phyloP scores from a whole-genome alignment of 2,113 vertebrate species.

The Cavia porcellus region DNA sequence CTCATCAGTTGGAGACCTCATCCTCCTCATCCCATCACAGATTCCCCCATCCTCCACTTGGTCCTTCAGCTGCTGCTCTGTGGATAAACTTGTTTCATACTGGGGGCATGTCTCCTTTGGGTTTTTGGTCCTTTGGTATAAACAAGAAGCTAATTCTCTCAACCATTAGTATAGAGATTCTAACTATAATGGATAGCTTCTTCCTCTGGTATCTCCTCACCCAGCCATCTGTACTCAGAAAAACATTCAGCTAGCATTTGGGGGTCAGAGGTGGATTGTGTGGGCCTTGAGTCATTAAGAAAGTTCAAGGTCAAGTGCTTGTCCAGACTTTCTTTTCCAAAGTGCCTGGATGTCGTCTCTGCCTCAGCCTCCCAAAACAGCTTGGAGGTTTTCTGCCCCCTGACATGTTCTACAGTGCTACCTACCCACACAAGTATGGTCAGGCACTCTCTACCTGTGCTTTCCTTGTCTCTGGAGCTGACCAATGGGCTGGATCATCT shows the following conservation, averaged over 20 bases:
- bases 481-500: not conserved
- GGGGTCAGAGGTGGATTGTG: not conserved
- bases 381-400: not conserved
- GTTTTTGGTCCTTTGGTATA: not conserved
- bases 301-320: not conserved
- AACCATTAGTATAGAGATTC: not conserved
- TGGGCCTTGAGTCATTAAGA: not conserved
- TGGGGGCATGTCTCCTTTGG: not conserved
- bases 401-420: not conserved
- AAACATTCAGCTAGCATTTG: not conserved
- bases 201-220: not conserved
- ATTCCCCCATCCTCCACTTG: not conserved
- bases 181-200: not conserved
- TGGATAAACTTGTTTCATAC: not conserved
- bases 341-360: not conserved
- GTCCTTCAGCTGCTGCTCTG: not conserved
- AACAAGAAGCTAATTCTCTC: too few species aligned
- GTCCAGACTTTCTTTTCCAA: not conserved
- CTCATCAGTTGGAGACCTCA: not conserved
- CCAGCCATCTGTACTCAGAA: not conserved
- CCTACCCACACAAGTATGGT: not conserved
- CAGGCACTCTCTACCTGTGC: not conserved
- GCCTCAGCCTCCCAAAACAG: not conserved
- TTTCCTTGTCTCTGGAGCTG: not conserved
- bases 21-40: not conserved